These are phyloP conservation scores for Promerops cafer DNA, from an alignment of 2,113 vertebrate genomes.

Conservation along the genomic window DNA sequence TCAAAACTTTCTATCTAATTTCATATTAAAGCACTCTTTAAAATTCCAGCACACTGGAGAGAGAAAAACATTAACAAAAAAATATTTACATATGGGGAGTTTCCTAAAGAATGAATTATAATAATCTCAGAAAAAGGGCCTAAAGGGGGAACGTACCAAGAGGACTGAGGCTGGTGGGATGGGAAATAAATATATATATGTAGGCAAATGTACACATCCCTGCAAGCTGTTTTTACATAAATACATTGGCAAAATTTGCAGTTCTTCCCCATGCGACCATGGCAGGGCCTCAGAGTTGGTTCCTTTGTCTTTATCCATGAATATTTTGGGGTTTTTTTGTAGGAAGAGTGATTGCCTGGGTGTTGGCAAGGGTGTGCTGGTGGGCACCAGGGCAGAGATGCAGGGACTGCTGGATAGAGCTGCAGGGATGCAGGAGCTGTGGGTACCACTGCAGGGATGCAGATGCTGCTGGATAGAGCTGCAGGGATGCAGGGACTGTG, in stretches of 20 bases:
- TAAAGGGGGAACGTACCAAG: neutral
- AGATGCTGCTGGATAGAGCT: neutral
- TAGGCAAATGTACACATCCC: neutral
- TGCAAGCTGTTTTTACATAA: neutral
- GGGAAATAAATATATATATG: neutral
- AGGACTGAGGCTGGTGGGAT: neutral
- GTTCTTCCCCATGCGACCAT: neutral
- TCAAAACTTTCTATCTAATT: slow-evolving; percentile 22
- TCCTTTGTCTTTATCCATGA: neutral
- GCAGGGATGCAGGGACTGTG: neutral
- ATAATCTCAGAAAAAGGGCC: neutral
- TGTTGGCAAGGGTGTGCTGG: neutral
- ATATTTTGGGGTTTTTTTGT: neutral
- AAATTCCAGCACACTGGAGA: slow-evolving; percentile 26
- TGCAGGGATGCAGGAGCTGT: neutral
- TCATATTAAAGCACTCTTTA: neutral
- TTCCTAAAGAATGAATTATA: slow-evolving; percentile 42
- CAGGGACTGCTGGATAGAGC: neutral
- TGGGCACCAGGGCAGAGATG: neutral
- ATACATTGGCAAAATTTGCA: neutral
- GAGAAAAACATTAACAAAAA: slow-evolving; percentile 21
- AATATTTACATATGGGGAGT: slow-evolving; percentile 32
- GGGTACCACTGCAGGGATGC: neutral
- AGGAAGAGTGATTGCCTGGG: neutral
- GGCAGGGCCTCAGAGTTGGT: neutral